Evolutionary conservation across 2,888 invertebrate species (phyloP).

Genomic region (Tupiocoris notatus): DNA sequence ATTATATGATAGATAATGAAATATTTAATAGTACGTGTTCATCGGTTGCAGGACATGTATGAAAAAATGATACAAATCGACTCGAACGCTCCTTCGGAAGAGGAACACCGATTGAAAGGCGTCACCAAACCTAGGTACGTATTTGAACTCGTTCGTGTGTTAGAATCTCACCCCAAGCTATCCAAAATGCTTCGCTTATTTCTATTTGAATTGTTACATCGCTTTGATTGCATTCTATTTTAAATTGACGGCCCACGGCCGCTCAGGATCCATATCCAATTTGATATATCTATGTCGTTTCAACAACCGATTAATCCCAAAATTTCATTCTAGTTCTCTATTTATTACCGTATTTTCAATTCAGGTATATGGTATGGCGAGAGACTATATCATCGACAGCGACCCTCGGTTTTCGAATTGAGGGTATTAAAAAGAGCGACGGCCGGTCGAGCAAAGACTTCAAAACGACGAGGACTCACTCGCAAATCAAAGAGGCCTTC

Average conservation of each 20-base stretch:
- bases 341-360: too few relatives aligned
- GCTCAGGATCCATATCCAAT: too few relatives aligned
- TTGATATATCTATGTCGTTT: background rate
- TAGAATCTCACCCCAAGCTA: too few relatives aligned
- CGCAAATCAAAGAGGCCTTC: conserved; percentile 73
- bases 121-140: conserved; percentile 88
- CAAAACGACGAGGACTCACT: conserved; percentile 85
- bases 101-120: conserved; percentile 84
- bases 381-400: conserved; percentile 98
- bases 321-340: background rate
- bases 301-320: background rate
- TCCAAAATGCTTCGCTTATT: too few relatives aligned
- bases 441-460: conserved; percentile 92
- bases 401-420: conserved; percentile 92
- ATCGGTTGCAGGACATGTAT: conserved; percentile 81
- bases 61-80: conserved; percentile 97
- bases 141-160: too few relatives aligned
- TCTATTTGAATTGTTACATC: too few relatives aligned
- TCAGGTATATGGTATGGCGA: conserved; percentile 68
- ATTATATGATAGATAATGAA: background rate
- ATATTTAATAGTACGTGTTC: too few relatives aligned
- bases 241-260: too few relatives aligned
- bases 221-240: too few relatives aligned
- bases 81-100: conserved; percentile 80
- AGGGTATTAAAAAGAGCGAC: conserved; percentile 86